Base-by-base conservation (phyloP, 23 tunicate genomes). In the Ciona savignyi region DNA sequence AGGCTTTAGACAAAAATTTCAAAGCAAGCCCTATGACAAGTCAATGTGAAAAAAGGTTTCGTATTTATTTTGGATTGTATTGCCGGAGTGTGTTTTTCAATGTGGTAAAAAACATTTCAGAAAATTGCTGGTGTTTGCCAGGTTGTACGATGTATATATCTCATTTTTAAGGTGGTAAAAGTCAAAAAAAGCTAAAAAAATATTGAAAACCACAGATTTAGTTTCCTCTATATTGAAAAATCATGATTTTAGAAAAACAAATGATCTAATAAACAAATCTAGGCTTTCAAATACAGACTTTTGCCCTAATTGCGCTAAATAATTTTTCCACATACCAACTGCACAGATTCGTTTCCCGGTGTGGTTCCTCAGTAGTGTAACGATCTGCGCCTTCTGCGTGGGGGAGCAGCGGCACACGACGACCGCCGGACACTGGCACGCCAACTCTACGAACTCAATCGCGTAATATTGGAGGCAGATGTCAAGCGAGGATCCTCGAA, bases 361-460 rank as follows among this genome's bases (percentile, higher is more conserved):
- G 42, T 85, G 83, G 25, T 74, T 77, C 30, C 74, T 62, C 51
- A 91, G 66, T 76, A 91, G 77, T 34, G 34, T 69, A 15, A 91
- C 97, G 62, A 91, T 91, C 65, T 80, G 74, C 2, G 97, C 97
- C 66, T 91, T 91, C 63, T 91, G 91, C 9, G 97, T 91, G 11
- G 97, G 97, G 2, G 91, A 84, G 73, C 97, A 91, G 6, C 97
- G 76, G 66, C 97, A 91, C 2, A 91, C 84, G 27, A 91, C 91
- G 1, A 91, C 91, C 11, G 97, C 97, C 29, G 97, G 91, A 72
- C 87, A 81, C 64, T 80, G 86, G 31, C 97, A 91, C 6, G 97
- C 91, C 19, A 91, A 74, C 42, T 91, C 91, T 30, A 91, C 86
- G 70, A 91, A 91, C 70, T 91, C 97, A 60, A 81, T 77, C 0